A percentile compares a stretch with the other conserved stretches of the same genome.
Evolutionary conservation across 1,140 invertebrate species (phyloP).

Genomic region (Papilio xuthus): DNA sequence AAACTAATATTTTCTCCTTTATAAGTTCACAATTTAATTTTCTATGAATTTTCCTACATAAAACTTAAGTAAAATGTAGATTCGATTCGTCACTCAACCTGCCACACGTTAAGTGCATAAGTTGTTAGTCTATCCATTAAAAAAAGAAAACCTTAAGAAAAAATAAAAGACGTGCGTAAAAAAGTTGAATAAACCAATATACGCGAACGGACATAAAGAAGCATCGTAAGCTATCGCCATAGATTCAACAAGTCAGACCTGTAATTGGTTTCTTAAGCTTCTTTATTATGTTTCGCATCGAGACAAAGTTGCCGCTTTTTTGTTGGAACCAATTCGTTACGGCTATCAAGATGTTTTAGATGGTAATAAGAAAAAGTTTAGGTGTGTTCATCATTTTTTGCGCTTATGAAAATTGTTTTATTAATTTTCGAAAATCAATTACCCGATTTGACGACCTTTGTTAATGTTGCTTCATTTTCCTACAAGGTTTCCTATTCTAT

Average conservation of each 20-base stretch:
- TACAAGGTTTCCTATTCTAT: not conserved
- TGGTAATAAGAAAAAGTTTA: constrained; percentile 23
- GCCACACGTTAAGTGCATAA: not conserved
- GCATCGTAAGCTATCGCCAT: constrained; percentile 20
- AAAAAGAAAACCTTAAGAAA: constrained; percentile 3
- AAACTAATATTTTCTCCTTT: too few relatives aligned
- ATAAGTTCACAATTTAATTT: too few relatives aligned
- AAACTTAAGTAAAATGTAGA: not conserved
- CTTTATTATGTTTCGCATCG: constrained; percentile 34
- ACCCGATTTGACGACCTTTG: not conserved
- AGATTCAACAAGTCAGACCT: constrained; percentile 37
- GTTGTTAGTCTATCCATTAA: not conserved
- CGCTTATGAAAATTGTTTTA: constrained; percentile 23
- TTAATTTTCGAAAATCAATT: constrained; percentile 19
- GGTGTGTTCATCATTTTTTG: constrained; percentile 16
- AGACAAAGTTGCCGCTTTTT: constrained; percentile 38
- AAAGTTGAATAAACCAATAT: constrained; percentile 29
- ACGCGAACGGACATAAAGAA: constrained; percentile 19
- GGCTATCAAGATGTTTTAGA: constrained; percentile 36
- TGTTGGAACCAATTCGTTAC: constrained; percentile 36
- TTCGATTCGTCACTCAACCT: not conserved
- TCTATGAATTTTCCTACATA: too few relatives aligned
- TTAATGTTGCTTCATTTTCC: not conserved
- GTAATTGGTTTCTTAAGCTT: constrained; percentile 37
- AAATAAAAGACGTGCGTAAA: constrained; percentile 15